These are phyloP conservation scores for Cephus pulcher DNA, from an alignment of 2,888 invertebrate genomes.

Conservation along the genomic window DNA sequence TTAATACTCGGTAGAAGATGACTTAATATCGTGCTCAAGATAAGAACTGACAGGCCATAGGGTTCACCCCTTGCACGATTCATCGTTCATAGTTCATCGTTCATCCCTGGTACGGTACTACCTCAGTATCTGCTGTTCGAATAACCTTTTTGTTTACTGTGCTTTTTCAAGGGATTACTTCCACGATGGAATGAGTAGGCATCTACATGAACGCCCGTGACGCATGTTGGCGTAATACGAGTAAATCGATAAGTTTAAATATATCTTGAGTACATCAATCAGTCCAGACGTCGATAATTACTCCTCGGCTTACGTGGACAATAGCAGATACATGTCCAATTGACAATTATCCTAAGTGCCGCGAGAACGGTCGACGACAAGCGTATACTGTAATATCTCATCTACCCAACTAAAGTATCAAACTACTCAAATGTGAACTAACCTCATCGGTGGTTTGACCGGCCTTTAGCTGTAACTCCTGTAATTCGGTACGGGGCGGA, in stretches of 20 bases:
- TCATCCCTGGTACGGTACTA: background rate
- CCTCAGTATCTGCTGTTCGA: background rate
- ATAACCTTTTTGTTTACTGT: background rate
- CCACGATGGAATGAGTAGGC: background rate
- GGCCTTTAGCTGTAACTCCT: conserved; percentile 87
- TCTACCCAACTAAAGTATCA: background rate
- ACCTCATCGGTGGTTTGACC: conserved; percentile 93
- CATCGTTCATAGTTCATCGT: too few relatives aligned
- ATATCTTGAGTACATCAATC: background rate
- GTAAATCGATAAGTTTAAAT: background rate
- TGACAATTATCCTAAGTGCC: background rate
- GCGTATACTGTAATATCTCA: background rate
- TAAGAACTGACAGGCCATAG: too few relatives aligned
- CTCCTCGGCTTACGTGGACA: background rate
- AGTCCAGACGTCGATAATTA: background rate
- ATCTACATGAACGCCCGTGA: background rate
- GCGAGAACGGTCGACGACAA: background rate
- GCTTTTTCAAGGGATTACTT: background rate
- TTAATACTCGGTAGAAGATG: too few relatives aligned
- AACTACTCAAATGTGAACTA: conserved; percentile 51
- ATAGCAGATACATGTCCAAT: background rate
- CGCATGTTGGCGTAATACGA: background rate
- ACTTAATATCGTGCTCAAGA: too few relatives aligned
- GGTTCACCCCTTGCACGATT: too few relatives aligned
- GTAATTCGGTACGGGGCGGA: conserved; percentile 86